Conservation (phyloP, 2,113 vertebrate genomes). For the Sphaerodactylus townsendi region DNA sequence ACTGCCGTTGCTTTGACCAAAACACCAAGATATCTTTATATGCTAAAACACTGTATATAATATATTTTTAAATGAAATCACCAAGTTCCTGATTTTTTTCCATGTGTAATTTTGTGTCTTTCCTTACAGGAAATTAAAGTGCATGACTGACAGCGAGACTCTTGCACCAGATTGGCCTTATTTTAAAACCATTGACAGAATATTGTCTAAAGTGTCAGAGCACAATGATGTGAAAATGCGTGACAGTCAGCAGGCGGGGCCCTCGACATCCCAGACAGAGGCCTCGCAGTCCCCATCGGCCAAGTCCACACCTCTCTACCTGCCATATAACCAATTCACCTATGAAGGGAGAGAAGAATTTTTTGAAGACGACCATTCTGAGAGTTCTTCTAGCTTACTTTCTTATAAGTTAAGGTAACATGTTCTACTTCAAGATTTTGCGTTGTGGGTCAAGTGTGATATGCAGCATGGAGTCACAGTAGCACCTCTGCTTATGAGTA, state of each 20-base stretch:
- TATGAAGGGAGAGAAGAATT: constrained; percentile 91
- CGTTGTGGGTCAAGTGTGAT: background rate
- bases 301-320: constrained; percentile 84
- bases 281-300: constrained; percentile 81
- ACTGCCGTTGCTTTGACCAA: background rate
- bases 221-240: constrained; percentile 82
- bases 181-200: constrained; percentile 93
- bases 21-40: background rate
- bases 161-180: constrained; percentile 93
- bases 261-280: constrained; percentile 88
- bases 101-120: constrained; percentile 63
- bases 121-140: constrained; percentile 88
- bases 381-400: constrained; percentile 77
- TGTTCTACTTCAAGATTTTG: constrained; percentile 7
- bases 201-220: constrained; percentile 89
- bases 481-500: background rate
- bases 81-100: constrained; percentile 38
- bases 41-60: constrained; percentile 19
- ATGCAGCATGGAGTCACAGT: background rate
- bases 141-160: constrained; percentile 81
- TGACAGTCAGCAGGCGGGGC: constrained; percentile 82
- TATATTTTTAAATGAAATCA: background rate
- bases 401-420: constrained; percentile 81
- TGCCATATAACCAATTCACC: constrained; percentile 92
- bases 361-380: constrained; percentile 81